Percentiles rank a stretch among this genome's conserved stretches.
These are phyloP conservation scores for Phthorimaea operculella DNA, from an alignment of 1,140 invertebrate species.

Conservation along the genomic window DNA sequence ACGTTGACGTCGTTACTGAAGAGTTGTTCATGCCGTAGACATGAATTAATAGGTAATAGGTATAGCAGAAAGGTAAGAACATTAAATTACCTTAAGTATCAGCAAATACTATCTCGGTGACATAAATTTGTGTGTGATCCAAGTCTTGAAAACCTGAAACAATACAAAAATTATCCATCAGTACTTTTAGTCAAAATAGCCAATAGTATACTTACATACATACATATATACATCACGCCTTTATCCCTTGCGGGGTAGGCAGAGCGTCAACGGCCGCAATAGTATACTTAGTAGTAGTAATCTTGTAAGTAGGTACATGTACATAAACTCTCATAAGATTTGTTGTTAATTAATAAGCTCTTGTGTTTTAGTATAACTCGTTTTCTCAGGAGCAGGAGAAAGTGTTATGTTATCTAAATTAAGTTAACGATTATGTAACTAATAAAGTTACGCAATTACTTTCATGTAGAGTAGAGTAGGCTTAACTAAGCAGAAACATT, in stretches of 20 bases:
- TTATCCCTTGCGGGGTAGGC: no score
- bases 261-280: no score
- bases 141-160: conserved; percentile 48
- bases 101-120: conserved; percentile 36
- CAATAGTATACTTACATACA: no score
- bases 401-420: background rate
- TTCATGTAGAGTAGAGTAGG: background rate
- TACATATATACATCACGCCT: no score
- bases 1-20: no score
- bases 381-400: background rate
- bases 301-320: no score
- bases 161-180: conserved; percentile 23
- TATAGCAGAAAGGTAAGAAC: background rate
- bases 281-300: no score
- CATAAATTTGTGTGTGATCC: conserved; percentile 41
- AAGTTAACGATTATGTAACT: background rate
- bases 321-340: no score
- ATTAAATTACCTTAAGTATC: background rate
- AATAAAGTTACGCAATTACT: background rate
- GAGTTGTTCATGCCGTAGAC: no score
- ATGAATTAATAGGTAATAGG: no score
- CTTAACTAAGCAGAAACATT: no score
- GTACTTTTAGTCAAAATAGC: background rate
- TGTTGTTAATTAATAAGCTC: no score
- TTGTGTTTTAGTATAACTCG: background rate